Conservation (phyloP, 2,113 vertebrate genomes). For the Crotalus tigris region DNA sequence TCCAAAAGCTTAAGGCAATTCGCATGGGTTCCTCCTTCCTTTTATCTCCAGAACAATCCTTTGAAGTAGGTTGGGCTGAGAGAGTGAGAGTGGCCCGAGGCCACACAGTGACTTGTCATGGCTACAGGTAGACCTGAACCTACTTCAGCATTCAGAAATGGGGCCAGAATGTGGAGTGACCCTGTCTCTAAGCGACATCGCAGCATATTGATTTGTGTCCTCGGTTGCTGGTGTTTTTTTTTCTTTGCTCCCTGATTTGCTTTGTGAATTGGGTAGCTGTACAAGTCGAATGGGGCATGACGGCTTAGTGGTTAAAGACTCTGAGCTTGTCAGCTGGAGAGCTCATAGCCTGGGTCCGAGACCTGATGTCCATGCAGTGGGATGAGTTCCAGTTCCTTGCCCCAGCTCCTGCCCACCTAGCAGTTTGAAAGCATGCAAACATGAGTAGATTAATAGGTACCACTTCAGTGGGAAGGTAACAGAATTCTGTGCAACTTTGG, state of each 20-base stretch:
- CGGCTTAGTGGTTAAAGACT: neutral
- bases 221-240: neutral
- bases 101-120: neutral
- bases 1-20: neutral
- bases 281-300: neutral
- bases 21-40: neutral
- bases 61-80: neutral
- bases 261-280: neutral
- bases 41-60: neutral
- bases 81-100: neutral
- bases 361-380: neutral
- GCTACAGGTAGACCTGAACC: neutral
- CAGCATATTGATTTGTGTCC: neutral
- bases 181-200: neutral
- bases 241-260: neutral
- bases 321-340: neutral
- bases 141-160: neutral
- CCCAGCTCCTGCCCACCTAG: neutral
- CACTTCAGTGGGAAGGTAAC: neutral
- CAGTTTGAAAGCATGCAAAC: neutral
- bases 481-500: neutral
- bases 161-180: neutral
- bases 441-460: neutral
- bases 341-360: neutral
- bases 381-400: neutral